Conservation (phyloP, 2,888 invertebrate species). For the Drosophila mimica region DNA sequence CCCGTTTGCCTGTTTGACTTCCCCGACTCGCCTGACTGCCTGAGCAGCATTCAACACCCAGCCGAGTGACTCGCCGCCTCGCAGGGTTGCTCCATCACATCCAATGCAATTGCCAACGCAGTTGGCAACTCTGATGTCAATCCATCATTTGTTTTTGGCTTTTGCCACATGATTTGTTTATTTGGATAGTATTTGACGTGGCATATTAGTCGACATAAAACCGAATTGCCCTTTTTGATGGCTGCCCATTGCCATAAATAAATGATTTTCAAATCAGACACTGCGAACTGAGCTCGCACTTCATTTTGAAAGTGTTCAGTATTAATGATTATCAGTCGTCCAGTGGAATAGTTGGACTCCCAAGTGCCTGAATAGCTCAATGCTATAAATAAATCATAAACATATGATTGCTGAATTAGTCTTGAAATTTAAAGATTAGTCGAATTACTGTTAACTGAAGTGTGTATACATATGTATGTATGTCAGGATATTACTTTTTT, state of each 20-base stretch:
- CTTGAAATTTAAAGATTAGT: neutral
- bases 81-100: neutral
- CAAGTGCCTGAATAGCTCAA: constrained; percentile 20
- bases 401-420: constrained; percentile 9
- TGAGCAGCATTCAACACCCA: constrained; percentile 18
- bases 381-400: constrained; percentile 41
- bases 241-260: constrained; percentile 65
- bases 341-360: constrained; percentile 32
- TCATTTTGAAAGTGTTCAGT: constrained; percentile 19
- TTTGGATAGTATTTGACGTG: constrained; percentile 61
- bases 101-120: constrained; percentile 3
- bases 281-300: constrained; percentile 27
- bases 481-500: neutral
- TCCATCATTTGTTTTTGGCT: constrained; percentile 74
- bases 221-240: constrained; percentile 48
- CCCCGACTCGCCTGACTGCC: constrained; percentile 38
- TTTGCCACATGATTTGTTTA: constrained; percentile 43
- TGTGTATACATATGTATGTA: neutral
- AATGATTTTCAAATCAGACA: constrained; percentile 79
- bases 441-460: neutral
- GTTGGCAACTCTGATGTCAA: constrained; percentile 46
- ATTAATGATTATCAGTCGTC: constrained; percentile 58
- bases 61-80: neutral
- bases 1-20: constrained; percentile 43
- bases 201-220: constrained; percentile 53